Conservation (phyloP, 2,797 vertebrate genomes). For the Somateria mollissima region DNA sequence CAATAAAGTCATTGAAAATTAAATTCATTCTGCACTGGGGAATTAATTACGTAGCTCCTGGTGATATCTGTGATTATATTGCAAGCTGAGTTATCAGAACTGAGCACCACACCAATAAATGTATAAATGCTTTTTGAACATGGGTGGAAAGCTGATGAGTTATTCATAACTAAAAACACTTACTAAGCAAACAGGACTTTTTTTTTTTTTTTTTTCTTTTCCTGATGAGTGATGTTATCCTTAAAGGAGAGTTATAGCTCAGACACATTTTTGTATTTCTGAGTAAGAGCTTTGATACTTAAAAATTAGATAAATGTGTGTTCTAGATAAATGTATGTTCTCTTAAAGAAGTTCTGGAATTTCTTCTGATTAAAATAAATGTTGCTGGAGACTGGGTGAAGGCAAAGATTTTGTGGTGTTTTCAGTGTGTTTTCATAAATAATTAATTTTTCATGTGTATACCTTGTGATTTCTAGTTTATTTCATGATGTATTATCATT, state of each 20-base stretch:
- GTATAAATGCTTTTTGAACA: constrained; percentile 47
- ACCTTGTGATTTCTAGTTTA: background rate
- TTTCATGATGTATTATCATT: background rate
- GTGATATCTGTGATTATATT: constrained; percentile 59
- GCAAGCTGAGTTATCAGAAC: constrained; percentile 53
- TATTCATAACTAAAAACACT: constrained; percentile 44
- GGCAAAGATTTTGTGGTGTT: background rate
- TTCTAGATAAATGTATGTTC: background rate
- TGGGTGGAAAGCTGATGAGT: background rate
- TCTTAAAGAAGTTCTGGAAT: background rate
- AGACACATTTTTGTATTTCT: constrained; percentile 29
- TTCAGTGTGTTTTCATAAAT: background rate
- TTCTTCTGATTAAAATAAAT: constrained; percentile 35
- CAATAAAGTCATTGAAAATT: constrained; percentile 80
- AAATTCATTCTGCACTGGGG: constrained; percentile 65
- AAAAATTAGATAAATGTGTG: constrained; percentile 24
- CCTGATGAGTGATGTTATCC: constrained; percentile 32
- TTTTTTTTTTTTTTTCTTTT: constrained; percentile 18
- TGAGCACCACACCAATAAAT: background rate
- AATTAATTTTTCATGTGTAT: background rate
- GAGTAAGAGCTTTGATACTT: constrained; percentile 41
- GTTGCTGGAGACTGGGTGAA: background rate
- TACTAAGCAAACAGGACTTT: constrained; percentile 45
- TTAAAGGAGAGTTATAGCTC: constrained; percentile 53
- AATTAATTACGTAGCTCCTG: constrained; percentile 71